Conservation (phyloP, 2,797 vertebrate genomes). For the Eulemur mongoz region DNA sequence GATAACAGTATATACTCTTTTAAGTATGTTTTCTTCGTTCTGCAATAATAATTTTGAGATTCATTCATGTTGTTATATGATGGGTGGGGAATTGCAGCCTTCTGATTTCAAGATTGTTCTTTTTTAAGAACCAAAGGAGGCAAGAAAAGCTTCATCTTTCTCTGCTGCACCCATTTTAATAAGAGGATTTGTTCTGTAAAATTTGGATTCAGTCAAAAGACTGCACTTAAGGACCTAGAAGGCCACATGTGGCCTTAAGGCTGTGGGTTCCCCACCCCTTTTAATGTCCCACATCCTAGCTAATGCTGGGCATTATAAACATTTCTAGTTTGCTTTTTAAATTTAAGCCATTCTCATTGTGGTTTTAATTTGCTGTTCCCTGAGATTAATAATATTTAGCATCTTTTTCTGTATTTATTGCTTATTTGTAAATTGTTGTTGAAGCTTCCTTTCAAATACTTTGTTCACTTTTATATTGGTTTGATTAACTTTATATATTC, state of each 20-base stretch:
- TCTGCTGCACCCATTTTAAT: too few species aligned
- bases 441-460: background rate
- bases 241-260: too few species aligned
- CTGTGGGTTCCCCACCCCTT: too few species aligned
- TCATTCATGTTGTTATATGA: background rate
- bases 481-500: background rate
- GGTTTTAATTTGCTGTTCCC: background rate
- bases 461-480: background rate
- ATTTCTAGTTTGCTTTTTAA: background rate
- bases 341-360: background rate
- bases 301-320: background rate
- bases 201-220: too few species aligned
- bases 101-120: too few species aligned
- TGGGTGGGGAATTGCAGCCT: too few species aligned
- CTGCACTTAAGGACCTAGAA: too few species aligned
- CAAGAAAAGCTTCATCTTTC: too few species aligned
- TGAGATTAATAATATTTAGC: background rate
- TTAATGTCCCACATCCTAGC: background rate
- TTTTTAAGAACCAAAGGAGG: too few species aligned
- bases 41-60: background rate
- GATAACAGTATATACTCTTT: background rate
- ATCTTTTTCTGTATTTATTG: background rate
- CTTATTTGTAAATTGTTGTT: background rate
- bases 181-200: too few species aligned
- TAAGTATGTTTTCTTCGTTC: background rate